Conservation (phyloP, 2,113 vertebrate species). For the Amazona vittata region DNA sequence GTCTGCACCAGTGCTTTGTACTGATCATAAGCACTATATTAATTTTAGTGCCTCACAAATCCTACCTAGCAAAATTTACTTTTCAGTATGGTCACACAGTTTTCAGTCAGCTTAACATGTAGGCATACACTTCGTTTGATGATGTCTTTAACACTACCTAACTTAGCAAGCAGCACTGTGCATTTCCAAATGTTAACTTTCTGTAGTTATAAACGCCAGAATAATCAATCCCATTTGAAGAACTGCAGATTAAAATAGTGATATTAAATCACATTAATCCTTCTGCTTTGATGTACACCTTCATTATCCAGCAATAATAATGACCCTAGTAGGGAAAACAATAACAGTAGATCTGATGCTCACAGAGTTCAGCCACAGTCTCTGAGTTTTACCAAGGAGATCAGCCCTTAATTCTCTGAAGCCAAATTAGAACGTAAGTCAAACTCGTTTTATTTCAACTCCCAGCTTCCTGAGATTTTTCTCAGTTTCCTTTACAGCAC, state of each 20-base stretch:
- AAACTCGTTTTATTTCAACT: slow-evolving; percentile 10
- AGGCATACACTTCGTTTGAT: neutral
- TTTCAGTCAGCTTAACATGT: neutral
- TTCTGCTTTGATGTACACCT: slow-evolving; percentile 10
- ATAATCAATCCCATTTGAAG: neutral
- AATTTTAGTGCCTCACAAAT: neutral
- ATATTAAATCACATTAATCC: neutral
- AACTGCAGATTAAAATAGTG: neutral
- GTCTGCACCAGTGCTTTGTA: neutral
- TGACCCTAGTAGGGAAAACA: neutral
- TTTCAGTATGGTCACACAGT: neutral
- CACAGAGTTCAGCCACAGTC: neutral
- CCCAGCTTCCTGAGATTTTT: neutral
- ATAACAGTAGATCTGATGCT: neutral
- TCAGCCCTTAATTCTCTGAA: slow-evolving; percentile 10
- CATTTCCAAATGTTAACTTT: neutral
- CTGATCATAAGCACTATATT: neutral
- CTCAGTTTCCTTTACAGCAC: neutral
- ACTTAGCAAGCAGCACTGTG: neutral
- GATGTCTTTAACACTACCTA: neutral
- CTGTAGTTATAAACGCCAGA: neutral
- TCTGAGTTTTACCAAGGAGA: slow-evolving; percentile 13
- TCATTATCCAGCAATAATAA: neutral
- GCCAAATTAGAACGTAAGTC: neutral
- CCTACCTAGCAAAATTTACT: neutral